These are phyloP conservation scores for Andrena dorsata DNA, from an alignment of 2,888 invertebrate genomes.

Conservation along the genomic window DNA sequence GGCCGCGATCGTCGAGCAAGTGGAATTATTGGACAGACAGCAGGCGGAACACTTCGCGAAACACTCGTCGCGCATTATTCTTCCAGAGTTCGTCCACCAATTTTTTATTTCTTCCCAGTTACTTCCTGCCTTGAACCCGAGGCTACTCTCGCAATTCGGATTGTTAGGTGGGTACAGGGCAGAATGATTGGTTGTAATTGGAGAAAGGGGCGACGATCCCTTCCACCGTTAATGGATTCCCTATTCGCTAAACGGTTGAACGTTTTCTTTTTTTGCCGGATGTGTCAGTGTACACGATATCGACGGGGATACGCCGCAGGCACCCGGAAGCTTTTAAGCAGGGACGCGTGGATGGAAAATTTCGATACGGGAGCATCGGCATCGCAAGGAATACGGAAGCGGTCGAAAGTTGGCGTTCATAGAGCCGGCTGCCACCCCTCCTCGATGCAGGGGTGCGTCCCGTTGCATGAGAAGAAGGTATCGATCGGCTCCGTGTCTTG, in stretches of 20 bases:
- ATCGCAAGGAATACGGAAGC: constrained; percentile 32
- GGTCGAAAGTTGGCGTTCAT: constrained; percentile 42
- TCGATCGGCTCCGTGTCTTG: constrained; percentile 67
- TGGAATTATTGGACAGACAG: too few species aligned
- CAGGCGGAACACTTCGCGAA: too few species aligned
- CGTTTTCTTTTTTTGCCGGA: constrained; percentile 20
- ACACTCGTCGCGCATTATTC: too few species aligned
- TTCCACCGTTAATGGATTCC: constrained; percentile 5
- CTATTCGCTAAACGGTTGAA: background rate
- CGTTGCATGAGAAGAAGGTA: constrained; percentile 66
- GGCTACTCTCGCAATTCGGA: too few species aligned
- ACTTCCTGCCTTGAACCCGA: too few species aligned
- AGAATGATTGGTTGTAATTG: background rate
- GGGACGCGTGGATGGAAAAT: constrained; percentile 37
- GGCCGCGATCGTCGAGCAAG: too few species aligned
- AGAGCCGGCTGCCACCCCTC: constrained; percentile 32
- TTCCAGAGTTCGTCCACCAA: too few species aligned
- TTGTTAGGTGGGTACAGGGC: too few species aligned
- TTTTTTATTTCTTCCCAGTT: too few species aligned
- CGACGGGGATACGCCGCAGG: background rate
- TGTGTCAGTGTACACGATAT: background rate
- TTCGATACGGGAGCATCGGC: constrained; percentile 39
- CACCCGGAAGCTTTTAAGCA: constrained; percentile 38
- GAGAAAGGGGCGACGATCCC: background rate
- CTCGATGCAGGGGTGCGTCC: constrained; percentile 57